These are phyloP conservation scores for Lissocephala sabroskyi DNA, from an alignment of 2,888 invertebrate genomes.

Conservation along the genomic window DNA sequence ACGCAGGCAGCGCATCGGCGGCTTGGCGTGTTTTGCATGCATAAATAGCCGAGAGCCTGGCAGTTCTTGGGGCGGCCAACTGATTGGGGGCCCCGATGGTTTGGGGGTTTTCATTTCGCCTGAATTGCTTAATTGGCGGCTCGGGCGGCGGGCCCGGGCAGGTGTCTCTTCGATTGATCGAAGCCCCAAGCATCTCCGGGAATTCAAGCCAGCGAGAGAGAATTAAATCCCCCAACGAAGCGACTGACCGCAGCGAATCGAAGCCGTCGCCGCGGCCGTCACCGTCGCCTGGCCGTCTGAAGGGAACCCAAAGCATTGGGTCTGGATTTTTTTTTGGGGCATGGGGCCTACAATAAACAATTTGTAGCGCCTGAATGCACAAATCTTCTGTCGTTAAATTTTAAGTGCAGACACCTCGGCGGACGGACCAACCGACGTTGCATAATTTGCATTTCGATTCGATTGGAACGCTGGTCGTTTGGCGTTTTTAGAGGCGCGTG, in stretches of 20 bases:
- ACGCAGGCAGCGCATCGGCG: constrained; percentile 2
- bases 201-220: too few relatives aligned
- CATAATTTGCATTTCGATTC: constrained; percentile 72
- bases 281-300: constrained; percentile 4
- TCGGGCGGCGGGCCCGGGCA: too few relatives aligned
- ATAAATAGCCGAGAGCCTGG: constrained; percentile 38
- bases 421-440: constrained; percentile 26
- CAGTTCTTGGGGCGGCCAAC: too few relatives aligned
- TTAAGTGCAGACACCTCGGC: constrained; percentile 40
- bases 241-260: constrained; percentile 51
- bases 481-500: constrained; percentile 64
- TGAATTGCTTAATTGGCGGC: too few relatives aligned
- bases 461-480: constrained; percentile 56
- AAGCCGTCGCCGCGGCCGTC: constrained; percentile 23
- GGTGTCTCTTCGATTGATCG: too few relatives aligned
- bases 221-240: too few relatives aligned
- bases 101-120: too few relatives aligned
- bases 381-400: constrained; percentile 59
- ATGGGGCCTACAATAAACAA: constrained; percentile 57
- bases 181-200: too few relatives aligned
- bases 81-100: too few relatives aligned
- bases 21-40: constrained; percentile 52
- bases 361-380: constrained; percentile 65
- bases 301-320: too few relatives aligned
- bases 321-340: constrained; percentile 26